phyloP scores from a whole-genome alignment of 2,797 vertebrate genomes.

The Tachyglossus aculeatus region DNA sequence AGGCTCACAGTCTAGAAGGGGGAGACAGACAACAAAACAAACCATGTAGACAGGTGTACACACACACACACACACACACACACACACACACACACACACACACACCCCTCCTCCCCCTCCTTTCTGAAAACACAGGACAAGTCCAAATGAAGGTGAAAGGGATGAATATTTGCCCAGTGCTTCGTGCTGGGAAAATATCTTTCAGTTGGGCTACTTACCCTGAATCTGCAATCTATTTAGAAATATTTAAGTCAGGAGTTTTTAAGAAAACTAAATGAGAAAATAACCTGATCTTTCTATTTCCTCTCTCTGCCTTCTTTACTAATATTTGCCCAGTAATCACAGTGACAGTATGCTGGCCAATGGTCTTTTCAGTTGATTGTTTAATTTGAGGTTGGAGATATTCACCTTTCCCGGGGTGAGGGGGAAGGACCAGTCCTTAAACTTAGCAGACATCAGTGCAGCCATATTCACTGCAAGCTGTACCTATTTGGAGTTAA shows the following conservation, averaged over 20 bases:
- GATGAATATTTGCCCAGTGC: not conserved
- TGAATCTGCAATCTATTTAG: too few species aligned
- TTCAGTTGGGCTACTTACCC: too few species aligned
- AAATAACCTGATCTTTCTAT: not conserved
- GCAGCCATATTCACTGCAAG: constrained; percentile 11
- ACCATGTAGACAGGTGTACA: too few species aligned
- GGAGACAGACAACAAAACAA: too few species aligned
- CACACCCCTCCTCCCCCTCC: not conserved
- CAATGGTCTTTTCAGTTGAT: not conserved
- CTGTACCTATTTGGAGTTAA: constrained; percentile 45
- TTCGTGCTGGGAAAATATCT: too few species aligned
- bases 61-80: not conserved
- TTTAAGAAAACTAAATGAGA: too few species aligned
- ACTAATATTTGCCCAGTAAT: constrained; percentile 7
- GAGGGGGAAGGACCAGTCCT: constrained; percentile 66
- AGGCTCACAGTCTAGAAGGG: too few species aligned
- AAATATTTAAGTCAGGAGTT: too few species aligned
- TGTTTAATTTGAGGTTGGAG: constrained; percentile 25
- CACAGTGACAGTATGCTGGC: not conserved
- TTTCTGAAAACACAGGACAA: not conserved
- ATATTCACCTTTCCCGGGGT: constrained; percentile 48
- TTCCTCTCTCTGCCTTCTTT: not conserved
- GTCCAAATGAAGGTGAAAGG: not conserved
- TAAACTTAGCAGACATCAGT: constrained; percentile 40
- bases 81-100: not conserved